Base-by-base conservation (phyloP, 2,888 invertebrate genomes). In the Lepidocyrtoides sp. region DNA sequence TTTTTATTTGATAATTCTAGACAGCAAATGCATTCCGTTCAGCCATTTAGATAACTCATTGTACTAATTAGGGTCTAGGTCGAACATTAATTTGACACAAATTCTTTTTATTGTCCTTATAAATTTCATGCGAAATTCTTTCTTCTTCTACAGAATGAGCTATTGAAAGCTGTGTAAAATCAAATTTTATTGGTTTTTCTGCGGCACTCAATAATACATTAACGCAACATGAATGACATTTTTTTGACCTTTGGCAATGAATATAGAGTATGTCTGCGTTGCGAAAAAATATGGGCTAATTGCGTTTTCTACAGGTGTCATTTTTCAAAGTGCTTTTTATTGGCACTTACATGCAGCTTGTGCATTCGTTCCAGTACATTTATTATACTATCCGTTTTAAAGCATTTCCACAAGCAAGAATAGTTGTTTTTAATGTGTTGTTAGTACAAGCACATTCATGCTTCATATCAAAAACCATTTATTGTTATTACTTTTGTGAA, bases 61-160 rank as follows among this genome's bases (percentile, higher is more conserved):
- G n/a, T n/a, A n/a, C 14, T 48, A 48, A 48, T 48, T 48, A 20
- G 20, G 57, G 57, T 57, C 57, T 57, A 57, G 57, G 57, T 57
- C 12, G 20, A 57, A 20, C 17, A 57, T 57, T 57, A 57, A n/a
- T 29, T 8, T 63, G 12, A 26, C 12, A n/a, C 63, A 63, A 63
- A 29, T 8, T 66, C 2, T 17, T 48, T 75, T 75, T 26, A 48
- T 26, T 44, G 7, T 48, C 14, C 5, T 48, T 75, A 23, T 17
- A 17, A 23, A 48, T 48, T 75, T 29, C 54, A 12, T n/a, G 26
- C 32, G 77, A 79, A 79, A 79, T 79, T 14, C n/a, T n/a, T 54
- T 51, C n/a, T 29, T 54, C 12, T 66, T 66, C 12, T 32, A 2
- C 2, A n/a, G 29, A 66, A 66, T n/a, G 57, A 10, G 20, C 57